These are phyloP conservation scores for Odobenus rosmarus DNA, from an alignment of 2,113 vertebrate species.

Conservation along the genomic window DNA sequence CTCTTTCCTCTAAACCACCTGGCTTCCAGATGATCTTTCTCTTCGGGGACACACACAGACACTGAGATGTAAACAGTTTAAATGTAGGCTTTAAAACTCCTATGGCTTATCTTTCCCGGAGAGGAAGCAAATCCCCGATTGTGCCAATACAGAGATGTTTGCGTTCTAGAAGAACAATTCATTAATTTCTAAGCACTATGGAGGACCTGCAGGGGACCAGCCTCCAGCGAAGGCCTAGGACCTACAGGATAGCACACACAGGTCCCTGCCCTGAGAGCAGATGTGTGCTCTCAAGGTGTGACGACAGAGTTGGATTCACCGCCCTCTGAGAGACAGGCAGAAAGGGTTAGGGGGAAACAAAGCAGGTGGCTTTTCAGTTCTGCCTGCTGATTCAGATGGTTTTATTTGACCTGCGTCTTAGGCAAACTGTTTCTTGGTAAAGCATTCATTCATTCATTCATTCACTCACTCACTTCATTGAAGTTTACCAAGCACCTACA, in stretches of 20 bases:
- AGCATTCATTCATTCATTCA: not conserved
- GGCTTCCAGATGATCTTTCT: conserved; percentile 19
- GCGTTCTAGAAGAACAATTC: not conserved
- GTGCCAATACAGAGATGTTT: not conserved
- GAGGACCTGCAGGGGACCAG: not conserved
- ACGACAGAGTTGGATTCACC: not conserved
- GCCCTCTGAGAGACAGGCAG: not conserved
- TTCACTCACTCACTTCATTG: not conserved
- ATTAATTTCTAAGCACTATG: not conserved
- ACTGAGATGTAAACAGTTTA: not conserved
- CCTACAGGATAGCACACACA: not conserved
- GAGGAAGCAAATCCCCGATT: not conserved
- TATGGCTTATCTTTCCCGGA: not conserved
- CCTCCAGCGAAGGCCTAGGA: not conserved
- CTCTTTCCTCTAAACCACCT: not conserved
- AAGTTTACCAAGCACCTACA: not conserved
- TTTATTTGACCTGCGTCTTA: not conserved
- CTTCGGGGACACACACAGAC: not conserved
- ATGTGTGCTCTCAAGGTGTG: not conserved
- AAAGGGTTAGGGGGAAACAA: not conserved
- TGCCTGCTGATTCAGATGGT: not conserved
- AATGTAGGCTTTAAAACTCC: not conserved
- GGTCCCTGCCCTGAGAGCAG: not conserved
- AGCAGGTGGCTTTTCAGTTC: not conserved
- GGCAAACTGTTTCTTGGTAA: not conserved